These are phyloP conservation scores for Deilephila elpenor DNA, from an alignment of 2,888 invertebrate genomes.

Conservation along the genomic window DNA sequence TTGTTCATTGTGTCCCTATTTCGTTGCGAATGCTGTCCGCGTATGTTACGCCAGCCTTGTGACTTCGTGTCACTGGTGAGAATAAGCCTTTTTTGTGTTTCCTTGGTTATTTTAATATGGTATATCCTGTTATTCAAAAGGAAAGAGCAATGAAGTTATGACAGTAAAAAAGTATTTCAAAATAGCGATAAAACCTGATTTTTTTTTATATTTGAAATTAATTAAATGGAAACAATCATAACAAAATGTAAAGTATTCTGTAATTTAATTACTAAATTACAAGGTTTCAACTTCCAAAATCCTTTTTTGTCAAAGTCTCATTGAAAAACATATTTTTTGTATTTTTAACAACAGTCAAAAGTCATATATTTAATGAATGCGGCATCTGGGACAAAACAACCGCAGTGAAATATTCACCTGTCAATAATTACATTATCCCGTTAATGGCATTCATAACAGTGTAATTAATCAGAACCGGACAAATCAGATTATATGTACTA, in stretches of 20 bases:
- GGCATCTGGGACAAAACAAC: constrained; percentile 27
- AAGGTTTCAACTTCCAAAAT: too few species aligned
- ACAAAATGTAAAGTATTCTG: too few species aligned
- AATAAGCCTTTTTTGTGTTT: constrained; percentile 15
- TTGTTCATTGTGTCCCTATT: constrained; percentile 63
- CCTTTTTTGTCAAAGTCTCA: not conserved
- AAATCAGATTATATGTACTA: not conserved
- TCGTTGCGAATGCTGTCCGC: constrained; percentile 32
- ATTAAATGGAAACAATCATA: too few species aligned
- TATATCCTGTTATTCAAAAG: not conserved
- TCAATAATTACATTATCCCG: constrained; percentile 11
- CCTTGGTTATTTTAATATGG: not conserved
- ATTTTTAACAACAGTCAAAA: not conserved
- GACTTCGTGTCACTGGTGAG: not conserved
- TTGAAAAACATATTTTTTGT: not conserved
- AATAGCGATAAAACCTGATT: too few species aligned
- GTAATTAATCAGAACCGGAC: not conserved
- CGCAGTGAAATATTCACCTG: constrained; percentile 19
- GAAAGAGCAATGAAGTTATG: too few species aligned
- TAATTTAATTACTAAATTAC: too few species aligned
- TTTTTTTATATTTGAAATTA: too few species aligned
- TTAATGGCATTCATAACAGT: constrained; percentile 11
- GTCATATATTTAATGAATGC: not conserved
- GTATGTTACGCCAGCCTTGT: constrained; percentile 46
- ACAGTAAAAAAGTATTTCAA: too few species aligned